Base-by-base conservation (phyloP, 2,797 vertebrate species). In the Pseudochromis fuscus region DNA sequence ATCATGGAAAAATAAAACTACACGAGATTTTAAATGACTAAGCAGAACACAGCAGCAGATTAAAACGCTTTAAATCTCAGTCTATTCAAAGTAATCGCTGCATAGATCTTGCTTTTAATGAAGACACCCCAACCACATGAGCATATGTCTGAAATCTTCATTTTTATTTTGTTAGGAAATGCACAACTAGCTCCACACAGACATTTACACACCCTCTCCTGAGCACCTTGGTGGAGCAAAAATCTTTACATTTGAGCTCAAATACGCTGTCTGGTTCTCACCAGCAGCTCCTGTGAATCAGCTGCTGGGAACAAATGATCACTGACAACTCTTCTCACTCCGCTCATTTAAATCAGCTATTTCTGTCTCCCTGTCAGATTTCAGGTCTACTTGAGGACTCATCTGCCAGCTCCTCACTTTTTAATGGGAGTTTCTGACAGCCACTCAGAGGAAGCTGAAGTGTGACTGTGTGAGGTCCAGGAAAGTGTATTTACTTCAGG, bases 231-330 rank as follows among this genome's bases (percentile, higher is more conserved):
- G 7, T 25, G 30, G n/a, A 67, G 25, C 27, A 25, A 35, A n/a
- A 21, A 37, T 52, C 25, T 31, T 13, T 16, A 3, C 12, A 15
- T 64, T 19, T 23, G 3, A 19, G 35, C 52, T 60, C 19, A 53
- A 31, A 60, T 31, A 10, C 33, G n/a, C 56, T n/a, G 71, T 50
- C 50, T 57, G 46, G 28, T 38, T 80, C 37, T 45, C 9, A 2
- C 40, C 38, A 49, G 64, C 68, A 56, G 42, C 56, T 72, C 37
- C 28, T 52, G 37, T 40, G 62, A 58, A 69, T 84, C 63, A 79
- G 63, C 65, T 13, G 63, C 72, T 52, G 72, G 35, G 55, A 82
- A 77, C 65, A 85, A 86, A 81, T 66, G 30, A 75, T 72, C 38
- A 51, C 48, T 67, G 66, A 65, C 62, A 78, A 61, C 46, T 10